Evolutionary conservation across 37 sponge, comb jelly and placozoan species (phyloP), one percentile per base, ranked within the genome.

Genomic region (Chondrilla cf. caribensis): DNA sequence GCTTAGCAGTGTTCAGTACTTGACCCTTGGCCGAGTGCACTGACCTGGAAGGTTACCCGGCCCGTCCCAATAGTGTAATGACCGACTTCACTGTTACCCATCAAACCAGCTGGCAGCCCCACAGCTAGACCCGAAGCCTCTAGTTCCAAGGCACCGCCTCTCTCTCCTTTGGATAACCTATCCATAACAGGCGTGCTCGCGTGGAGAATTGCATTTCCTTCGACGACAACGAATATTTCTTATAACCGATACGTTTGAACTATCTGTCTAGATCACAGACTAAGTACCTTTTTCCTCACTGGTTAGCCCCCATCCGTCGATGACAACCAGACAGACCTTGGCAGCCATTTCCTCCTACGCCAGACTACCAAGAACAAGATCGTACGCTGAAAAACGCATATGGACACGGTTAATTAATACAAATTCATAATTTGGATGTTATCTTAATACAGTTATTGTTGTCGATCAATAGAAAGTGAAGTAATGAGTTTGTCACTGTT

Each of bases 81-180:
- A 28, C 98, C 98, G 25, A 97, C 98, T 81, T 97, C 98, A 67
- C 95, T 95, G 84, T 97, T 97, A n/a, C 98, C 98, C 98, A 97
- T 97, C 58, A 97, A 71, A 0, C 97, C 97, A 28, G 79, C 91
- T 47, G 97, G 97, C 26, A 97, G 87, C 32, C 97, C 97, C 58
- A 94, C 95, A 29, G 97, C 82, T 17, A 90, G 80, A 17, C 97
- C 97, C 51, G 88, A 87, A 42, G 97, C 97, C 59, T 90, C 93
- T 38, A 97, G 84, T 25, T 92, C 91, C 54, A 87, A 37, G 77
- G 82, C 85, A 65, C 87, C 58, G 15, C 83, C 85, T 0, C 24
- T 35, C 38, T 86, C 77, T n/a, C 72, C 76, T 37, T 81, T 38
- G 24, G 86, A 78, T 43, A 97, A 93, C 29, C 54, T 82, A 54